Evolutionary conservation across 2,888 invertebrate species (phyloP), one percentile per base, ranked within the genome.

Genomic region (Metalampra italica): DNA sequence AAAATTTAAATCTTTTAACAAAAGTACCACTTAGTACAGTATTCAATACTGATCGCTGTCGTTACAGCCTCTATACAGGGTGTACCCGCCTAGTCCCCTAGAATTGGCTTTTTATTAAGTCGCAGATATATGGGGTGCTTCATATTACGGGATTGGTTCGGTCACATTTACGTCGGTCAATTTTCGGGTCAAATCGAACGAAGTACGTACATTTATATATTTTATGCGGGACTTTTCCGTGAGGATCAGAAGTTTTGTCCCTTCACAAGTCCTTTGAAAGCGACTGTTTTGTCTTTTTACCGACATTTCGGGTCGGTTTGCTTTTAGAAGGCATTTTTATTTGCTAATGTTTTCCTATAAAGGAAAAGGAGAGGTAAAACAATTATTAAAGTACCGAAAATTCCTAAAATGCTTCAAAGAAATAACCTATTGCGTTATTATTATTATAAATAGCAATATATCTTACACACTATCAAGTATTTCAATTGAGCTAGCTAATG

Each of bases 121-220:
- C 75, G 50, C 71, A 69, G 62, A 75, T 74, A 75, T 75, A 71
- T 37, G 34, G 69, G 66, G 53, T 59, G 68, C 64, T 29, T 67
- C 69, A 77, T 78, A 77, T 79, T 75, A 74, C 75, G 59, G 59
- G 37, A 1, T 59, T 57, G 55, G 68, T 63, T 67, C 67, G 68
- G 62, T 61, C 63, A 63, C 71, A 71, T 71, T 73, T 66, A 67
- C 66, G 71, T 62, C 72, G 77, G 75, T 75, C 77, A 78, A 78
- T 80, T 78, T 76, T 72, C 64, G 70, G 75, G 68, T 74, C 68
- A 64, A 69, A 74, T 75, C 68, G 71, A 71, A 71, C 56, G 51
- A 53, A 3, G 9, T 13, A 32, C 13, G 50, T 8, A 43, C 43
- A 29, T 29, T 42, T 12, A 42, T 46, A 60, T 60, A 60, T 62